These are phyloP conservation scores for Poeciliopsis occidentalis DNA, from an alignment of 2,113 vertebrate species.

Conservation along the genomic window DNA sequence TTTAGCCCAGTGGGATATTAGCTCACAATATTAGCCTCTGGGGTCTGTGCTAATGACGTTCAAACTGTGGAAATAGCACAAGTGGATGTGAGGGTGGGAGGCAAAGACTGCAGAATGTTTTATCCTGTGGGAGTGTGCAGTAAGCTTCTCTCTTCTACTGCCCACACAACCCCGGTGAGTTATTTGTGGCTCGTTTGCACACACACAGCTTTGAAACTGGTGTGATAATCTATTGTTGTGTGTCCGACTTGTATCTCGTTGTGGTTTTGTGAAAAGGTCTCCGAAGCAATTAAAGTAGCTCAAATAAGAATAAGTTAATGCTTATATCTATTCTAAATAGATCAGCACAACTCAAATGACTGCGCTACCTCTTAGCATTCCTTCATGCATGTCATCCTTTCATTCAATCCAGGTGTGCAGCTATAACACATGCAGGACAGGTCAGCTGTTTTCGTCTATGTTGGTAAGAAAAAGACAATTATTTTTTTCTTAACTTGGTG, in stretches of 20 bases:
- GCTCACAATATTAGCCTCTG: conserved; percentile 23
- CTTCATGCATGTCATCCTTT: no score
- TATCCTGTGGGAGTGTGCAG: conserved; percentile 12
- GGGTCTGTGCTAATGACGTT: conserved; percentile 30
- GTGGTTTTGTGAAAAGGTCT: background rate
- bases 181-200: conserved; percentile 11
- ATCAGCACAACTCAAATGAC: no score
- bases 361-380: no score
- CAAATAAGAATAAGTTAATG: no score
- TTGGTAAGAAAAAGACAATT: no score
- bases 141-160: conserved; percentile 5
- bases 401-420: no score
- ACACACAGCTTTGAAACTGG: background rate
- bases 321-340: no score
- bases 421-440: no score
- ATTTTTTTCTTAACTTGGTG: no score
- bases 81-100: conserved; percentile 32
- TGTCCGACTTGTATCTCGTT: background rate
- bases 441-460: no score
- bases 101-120: conserved; percentile 5
- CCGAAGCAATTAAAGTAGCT: background rate
- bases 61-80: conserved; percentile 27
- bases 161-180: conserved; percentile 2
- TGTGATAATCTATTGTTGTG: background rate
- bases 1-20: conserved; percentile 14